Evolutionary conservation across 2,113 vertebrate genomes (phyloP).

Genomic region (Eudyptes chrysolophus): DNA sequence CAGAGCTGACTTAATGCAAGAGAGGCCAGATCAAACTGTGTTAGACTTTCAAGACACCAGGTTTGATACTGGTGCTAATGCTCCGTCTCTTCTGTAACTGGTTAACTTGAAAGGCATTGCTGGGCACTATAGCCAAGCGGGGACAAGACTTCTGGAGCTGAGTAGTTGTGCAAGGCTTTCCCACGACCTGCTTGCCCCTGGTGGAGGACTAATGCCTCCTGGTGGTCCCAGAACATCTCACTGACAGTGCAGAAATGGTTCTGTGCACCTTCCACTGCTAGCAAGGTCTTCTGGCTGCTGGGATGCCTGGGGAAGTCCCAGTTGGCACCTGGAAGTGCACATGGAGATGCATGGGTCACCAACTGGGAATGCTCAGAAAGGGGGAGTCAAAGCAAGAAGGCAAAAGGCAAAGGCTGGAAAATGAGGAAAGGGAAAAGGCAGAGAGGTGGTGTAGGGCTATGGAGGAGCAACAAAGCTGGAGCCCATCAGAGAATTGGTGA

Average conservation of each 20-base stretch:
- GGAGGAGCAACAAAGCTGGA: background rate
- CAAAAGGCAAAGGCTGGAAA: background rate
- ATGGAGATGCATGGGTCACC: background rate
- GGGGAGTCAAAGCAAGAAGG: background rate
- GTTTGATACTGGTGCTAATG: background rate
- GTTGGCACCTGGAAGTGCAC: background rate
- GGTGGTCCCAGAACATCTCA: background rate
- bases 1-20: fast-evolving
- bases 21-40: no score
- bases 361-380: background rate
- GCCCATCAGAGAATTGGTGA: background rate
- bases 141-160: background rate
- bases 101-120: background rate
- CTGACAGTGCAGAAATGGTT: background rate
- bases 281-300: background rate
- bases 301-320: background rate
- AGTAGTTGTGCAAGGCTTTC: background rate
- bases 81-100: background rate
- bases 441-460: background rate
- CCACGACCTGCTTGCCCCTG: background rate
- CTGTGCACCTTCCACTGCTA: background rate
- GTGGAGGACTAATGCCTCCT: constrained; percentile 50
- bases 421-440: background rate
- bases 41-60: background rate
- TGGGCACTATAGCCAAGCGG: background rate